Evolutionary conservation across 2,113 vertebrate genomes (phyloP), one percentile per base, ranked within the genome.

Genomic region (Antechinus stuartii): DNA sequence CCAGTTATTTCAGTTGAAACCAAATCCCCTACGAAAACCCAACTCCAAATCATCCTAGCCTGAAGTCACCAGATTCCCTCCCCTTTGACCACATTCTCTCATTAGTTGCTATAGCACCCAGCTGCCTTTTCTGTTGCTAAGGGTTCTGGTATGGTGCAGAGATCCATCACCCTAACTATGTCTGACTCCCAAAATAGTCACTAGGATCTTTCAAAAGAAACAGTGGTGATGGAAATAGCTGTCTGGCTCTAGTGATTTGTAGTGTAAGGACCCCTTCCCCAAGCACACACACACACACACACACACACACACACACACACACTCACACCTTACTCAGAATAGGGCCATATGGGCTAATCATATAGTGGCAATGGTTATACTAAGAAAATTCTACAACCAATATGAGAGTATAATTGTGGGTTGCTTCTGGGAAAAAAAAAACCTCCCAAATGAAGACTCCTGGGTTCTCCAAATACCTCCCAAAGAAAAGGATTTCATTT

Each of bases 131-230:
- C 10, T 0, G 27, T 95, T 54, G 46, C 92, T 55, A 94, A 95
- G 35, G 26, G n/a, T 90, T 52, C 35, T 50, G 27, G 47, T 2
- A 76, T 92, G 92, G 26, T 47, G 26, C 56, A 68, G 30, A 92
- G 91, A 92, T 76, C 57, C 27, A 23, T 76, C 47, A 47, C 19
- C 47, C 57, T 89, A 56, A 54, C n/a, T 26, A 2, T 42, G 8
- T 56, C 53, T 91, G 8, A 6, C 14, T 96, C 55, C 89, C 91
- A 91, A 89, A 90, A 95, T 92, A 97, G 92, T 93, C 94, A 93
- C 46, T 47, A 49, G 35, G 92, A 24, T 84, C 24, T 94, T 92
- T 95, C 27, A 91, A 93, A 93, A 92, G 56, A 93, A 84, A 94
- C 0, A 89, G 2, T 1, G n/a, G 49, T 89, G 27, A 89, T 92